Evolutionary conservation across 64 coral and sea anemone genomes (phyloP).

Genomic region (Platygyra sinensis): DNA sequence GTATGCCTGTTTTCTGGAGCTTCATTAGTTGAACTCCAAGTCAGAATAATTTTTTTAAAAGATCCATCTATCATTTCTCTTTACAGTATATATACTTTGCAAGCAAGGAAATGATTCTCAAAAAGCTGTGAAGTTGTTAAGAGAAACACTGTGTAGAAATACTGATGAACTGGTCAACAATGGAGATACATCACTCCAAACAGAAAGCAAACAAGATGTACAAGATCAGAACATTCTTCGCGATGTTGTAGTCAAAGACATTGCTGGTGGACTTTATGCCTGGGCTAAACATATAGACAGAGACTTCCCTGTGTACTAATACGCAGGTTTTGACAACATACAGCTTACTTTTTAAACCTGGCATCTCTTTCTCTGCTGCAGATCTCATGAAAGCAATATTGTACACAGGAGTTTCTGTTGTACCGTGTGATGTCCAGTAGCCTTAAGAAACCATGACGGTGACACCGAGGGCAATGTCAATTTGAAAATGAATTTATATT

Average conservation of each 20-base stretch:
- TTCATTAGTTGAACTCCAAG: background rate
- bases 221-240: background rate
- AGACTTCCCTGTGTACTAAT: conserved; percentile 67
- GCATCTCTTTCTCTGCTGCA: too few relatives aligned
- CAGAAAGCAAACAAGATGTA: background rate
- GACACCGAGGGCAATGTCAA: too few relatives aligned
- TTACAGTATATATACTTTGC: conserved; percentile 67
- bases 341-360: too few relatives aligned
- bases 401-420: too few relatives aligned
- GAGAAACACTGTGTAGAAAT: conserved; percentile 19
- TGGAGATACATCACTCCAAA: background rate
- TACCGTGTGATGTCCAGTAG: too few relatives aligned
- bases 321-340: background rate
- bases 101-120: conserved; percentile 79
- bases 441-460: too few relatives aligned
- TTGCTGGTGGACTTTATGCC: conserved; percentile 60
- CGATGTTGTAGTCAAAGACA: conserved; percentile 63
- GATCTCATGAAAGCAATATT: too few relatives aligned
- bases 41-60: too few relatives aligned
- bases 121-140: conserved; percentile 64
- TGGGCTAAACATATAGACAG: conserved; percentile 66
- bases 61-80: conserved; percentile 10
- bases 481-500: too few relatives aligned
- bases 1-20: background rate
- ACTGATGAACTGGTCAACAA: background rate